Evolutionary conservation across 1,140 invertebrate genomes (phyloP).

Genomic region (Rhagoletis pomonella): DNA sequence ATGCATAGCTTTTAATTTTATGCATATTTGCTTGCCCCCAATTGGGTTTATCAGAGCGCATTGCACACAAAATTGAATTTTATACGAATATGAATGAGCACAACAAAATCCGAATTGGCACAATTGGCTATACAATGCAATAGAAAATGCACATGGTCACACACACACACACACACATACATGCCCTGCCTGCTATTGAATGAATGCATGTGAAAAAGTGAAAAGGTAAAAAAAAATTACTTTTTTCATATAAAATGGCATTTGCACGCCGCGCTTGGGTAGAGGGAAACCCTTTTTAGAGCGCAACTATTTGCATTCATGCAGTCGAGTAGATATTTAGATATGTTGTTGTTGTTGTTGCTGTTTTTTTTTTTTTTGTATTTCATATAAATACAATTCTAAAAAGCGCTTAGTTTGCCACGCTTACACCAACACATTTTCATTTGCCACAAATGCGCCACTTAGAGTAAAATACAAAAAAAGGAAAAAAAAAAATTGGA

Average conservation of each 20-base stretch:
- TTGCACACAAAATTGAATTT: constrained; percentile 39
- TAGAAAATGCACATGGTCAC: not conserved
- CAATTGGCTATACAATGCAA: constrained; percentile 12
- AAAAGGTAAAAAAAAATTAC: not conserved
- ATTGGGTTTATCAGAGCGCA: constrained; percentile 28
- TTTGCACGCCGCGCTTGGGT: not conserved
- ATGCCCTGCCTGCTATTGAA: not conserved
- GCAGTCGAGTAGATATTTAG: not conserved
- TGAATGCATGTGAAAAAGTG: not conserved
- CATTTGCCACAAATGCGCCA: constrained; percentile 2
- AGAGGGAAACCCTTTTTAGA: not conserved
- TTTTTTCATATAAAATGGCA: not conserved
- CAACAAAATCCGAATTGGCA: constrained; percentile 32
- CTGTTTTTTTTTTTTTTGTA: not conserved
- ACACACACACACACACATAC: not conserved
- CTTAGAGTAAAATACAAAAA: not conserved
- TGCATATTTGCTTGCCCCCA: constrained; percentile 15
- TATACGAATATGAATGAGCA: constrained; percentile 32
- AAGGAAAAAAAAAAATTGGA: not conserved
- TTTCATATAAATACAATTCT: not conserved
- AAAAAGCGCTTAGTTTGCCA: not conserved
- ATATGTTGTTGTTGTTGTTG: not conserved
- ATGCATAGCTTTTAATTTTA: not conserved
- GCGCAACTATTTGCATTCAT: not conserved
- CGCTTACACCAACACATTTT: not conserved